These are phyloP conservation scores for Gymnoscopelus braueri DNA, from an alignment of 2,797 vertebrate genomes.

Conservation along the genomic window DNA sequence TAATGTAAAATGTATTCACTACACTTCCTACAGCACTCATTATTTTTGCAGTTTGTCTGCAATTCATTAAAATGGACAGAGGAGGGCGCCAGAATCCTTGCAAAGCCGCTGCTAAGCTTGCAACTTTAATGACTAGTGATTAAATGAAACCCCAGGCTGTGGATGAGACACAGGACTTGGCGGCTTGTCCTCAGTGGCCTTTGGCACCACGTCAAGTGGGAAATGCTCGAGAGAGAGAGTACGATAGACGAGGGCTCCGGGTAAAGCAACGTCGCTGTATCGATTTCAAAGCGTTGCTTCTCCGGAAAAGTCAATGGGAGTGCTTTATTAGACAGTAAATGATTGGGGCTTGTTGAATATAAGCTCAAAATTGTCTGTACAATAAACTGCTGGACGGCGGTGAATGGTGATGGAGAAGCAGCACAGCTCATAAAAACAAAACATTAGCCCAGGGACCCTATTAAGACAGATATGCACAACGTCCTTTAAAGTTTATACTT, in stretches of 20 bases:
- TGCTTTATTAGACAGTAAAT: constrained; percentile 40
- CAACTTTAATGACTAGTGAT: too few relatives aligned
- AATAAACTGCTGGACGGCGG: constrained; percentile 1
- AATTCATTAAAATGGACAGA: constrained; percentile 24
- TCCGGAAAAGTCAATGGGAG: neutral
- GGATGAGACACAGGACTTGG: constrained; percentile 1
- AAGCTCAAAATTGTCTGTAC: constrained; percentile 5
- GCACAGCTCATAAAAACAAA: neutral
- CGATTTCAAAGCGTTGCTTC: neutral
- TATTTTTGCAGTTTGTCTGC: constrained; percentile 19
- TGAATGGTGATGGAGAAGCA: neutral
- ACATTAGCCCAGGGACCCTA: neutral
- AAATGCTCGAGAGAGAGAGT: neutral
- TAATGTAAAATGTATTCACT: too few relatives aligned
- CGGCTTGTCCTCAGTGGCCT: constrained; percentile 16
- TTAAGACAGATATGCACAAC: constrained; percentile 24
- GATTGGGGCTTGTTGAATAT: constrained; percentile 42
- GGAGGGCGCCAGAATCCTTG: constrained; percentile 62
- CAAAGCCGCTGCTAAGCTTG: neutral
- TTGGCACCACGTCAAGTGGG: constrained; percentile 11
- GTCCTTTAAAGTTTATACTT: constrained; percentile 10
- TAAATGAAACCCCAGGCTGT: too few relatives aligned
- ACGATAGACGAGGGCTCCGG: neutral
- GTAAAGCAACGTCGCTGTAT: constrained; percentile 5
- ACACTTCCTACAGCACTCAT: too few relatives aligned